Percentiles rank a stretch among this genome's conserved stretches.
Conservation (phyloP, 1,140 invertebrate species). For the Eriocheir sinensis region DNA sequence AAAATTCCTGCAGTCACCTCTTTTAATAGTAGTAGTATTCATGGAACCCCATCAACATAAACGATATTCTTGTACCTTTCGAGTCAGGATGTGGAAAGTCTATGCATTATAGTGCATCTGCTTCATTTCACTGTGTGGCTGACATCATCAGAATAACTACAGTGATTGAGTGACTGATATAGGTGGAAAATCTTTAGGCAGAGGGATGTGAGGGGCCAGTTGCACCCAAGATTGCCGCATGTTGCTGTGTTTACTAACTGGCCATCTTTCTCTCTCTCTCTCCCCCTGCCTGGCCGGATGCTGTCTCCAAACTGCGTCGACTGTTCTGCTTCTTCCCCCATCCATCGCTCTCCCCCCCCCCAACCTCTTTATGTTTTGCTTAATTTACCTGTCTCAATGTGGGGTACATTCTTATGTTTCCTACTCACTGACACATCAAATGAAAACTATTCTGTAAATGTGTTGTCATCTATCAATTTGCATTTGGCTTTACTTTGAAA, state of each 20-base stretch:
- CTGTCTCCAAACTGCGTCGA: slow-evolving; percentile 70
- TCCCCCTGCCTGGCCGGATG: slow-evolving; percentile 72
- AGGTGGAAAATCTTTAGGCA: background rate
- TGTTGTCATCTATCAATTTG: slow-evolving; percentile 39
- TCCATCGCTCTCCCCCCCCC: slow-evolving; percentile 65
- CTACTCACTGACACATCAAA: slow-evolving; percentile 20
- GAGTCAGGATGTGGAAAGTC: background rate
- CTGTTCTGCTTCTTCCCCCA: slow-evolving; percentile 70
- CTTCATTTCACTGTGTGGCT: background rate
- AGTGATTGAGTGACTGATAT: background rate
- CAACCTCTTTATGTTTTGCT: slow-evolving; percentile 66
- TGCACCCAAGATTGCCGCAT: slow-evolving; percentile 61
- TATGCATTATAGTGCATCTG: background rate
- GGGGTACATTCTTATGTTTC: slow-evolving; percentile 51
- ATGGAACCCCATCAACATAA: too few relatives aligned
- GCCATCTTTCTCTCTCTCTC: slow-evolving; percentile 77
- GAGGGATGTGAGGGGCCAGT: slow-evolving; percentile 69
- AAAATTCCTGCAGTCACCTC: too few relatives aligned
- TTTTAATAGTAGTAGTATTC: too few relatives aligned
- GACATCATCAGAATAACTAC: background rate
- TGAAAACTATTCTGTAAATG: slow-evolving; percentile 26
- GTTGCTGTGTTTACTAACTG: slow-evolving; percentile 75
- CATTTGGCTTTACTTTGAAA: background rate
- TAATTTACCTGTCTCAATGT: slow-evolving; percentile 68
- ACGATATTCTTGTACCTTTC: background rate